Base-by-base conservation (phyloP, 2,113 vertebrate genomes). In the Cyrtonyx montezumae region DNA sequence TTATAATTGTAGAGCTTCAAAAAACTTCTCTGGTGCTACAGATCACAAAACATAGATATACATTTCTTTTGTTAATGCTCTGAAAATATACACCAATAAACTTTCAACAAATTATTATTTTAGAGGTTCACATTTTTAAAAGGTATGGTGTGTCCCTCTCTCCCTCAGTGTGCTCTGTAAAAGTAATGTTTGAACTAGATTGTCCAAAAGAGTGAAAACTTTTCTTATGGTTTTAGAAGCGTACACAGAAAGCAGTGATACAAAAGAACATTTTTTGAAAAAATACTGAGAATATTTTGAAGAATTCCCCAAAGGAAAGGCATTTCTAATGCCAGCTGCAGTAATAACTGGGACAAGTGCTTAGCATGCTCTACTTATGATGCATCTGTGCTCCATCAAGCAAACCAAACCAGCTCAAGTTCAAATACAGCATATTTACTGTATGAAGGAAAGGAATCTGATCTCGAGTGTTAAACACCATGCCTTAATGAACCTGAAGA, bases 401-500 rank as follows among this genome's bases (percentile, higher is more conserved):
- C 69, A 76, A 80, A 86, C 18, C 17, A 40, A 78, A 94, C 80
- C 36, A 84, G 77, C 32, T 87, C 55, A 95, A 53, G 55, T 66
- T 81, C 65, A 87, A 95, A 84, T n/a, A 94, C 36, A 84, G 40
- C 76, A 92, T 20, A 84, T 88, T 53, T 69, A 91, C 25, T 55
- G 11, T 21, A 34, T 42, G 65, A 89, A 90, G 51, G 81, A 68
- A 59, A 53, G 32, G 17, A n/a, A 19, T 26, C 90, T 97, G 17
- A 62, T 79, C 71, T 55, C 79, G 84, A 95, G 79, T 84, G 69
- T 73, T 94, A 66, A 80, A 87, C 89, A 42, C 13, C 62, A 20
- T 80, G 16, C 32, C 45, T 73, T 77, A 83, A n/a, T 20, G 46
- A 86, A 88, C 14, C 81, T 6, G 13, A 65, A 84, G 48, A 48